Conservation (phyloP, 2,113 vertebrate genomes). For the Lanius ludovicianus region DNA sequence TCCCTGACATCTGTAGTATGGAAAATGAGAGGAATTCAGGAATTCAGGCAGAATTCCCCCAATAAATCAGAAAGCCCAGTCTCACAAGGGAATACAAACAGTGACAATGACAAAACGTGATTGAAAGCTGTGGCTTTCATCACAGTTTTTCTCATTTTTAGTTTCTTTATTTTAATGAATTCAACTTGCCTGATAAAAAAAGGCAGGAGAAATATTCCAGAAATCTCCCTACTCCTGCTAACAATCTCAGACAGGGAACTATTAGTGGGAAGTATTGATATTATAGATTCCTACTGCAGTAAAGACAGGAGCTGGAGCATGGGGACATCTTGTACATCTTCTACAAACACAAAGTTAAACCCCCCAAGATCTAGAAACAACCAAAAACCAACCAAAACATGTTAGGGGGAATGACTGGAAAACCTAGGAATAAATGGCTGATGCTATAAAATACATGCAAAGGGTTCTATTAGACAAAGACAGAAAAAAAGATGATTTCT, state of each 20-base stretch:
- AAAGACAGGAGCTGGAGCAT: not conserved
- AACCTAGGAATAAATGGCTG: not conserved
- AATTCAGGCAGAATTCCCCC: not conserved
- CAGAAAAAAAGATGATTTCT: not conserved
- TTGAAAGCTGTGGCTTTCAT: not conserved
- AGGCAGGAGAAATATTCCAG: not conserved
- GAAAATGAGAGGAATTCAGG: not conserved
- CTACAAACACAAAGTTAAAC: not conserved
- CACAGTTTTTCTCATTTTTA: rapidly evolving
- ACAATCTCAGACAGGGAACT: not conserved
- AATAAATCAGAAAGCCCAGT: not conserved
- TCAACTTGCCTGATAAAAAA: not conserved
- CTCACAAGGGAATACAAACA: not conserved
- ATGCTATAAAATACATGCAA: not conserved
- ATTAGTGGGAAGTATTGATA: not conserved
- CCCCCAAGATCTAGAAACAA: not conserved
- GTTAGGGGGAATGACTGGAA: not conserved
- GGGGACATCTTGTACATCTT: not conserved
- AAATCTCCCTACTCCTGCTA: not conserved
- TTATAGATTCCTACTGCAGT: not conserved
- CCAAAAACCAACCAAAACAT: not conserved
- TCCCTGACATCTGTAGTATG: not conserved
- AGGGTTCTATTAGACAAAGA: not conserved
- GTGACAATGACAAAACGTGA: not conserved
- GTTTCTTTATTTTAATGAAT: not conserved